Base-by-base conservation (phyloP, 2,888 invertebrate genomes). In the Schizotus pectinicornis region DNA sequence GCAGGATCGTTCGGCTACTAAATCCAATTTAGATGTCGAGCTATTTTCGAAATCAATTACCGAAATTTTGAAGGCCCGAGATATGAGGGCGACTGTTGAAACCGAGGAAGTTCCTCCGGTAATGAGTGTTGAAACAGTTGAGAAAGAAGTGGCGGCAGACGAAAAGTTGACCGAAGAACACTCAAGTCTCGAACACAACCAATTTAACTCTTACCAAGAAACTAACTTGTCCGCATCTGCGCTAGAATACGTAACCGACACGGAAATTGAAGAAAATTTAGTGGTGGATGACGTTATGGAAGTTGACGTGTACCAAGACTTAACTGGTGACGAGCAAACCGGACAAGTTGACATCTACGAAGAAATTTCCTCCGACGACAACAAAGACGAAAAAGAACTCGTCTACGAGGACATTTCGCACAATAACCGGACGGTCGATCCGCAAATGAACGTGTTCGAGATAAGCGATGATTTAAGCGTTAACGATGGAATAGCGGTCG, bases 361-460 rank as follows among this genome's bases (percentile, higher is more conserved):
- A 11, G 31, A 9, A 32, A 2, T 8, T 1, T 9, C n/a, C 1
- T 9, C 45, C 32, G 32, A 13, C 45, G 45, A 13, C 7, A 8
- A 30, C 13, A 49, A 57, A 49, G 39, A 59, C 32, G 53, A 59
- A 22, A 39, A 43, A 38, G 43, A 41, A 50, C n/a, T 11, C 3
- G 43, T 67, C 33, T 65, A 70, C 33, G 67, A 68, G 7, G 69
- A 46, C 32, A 11, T 37, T 14, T 48, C 48, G 11, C 33, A 31
- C 32, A 50, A 6, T 30, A 34, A 56, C 7, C 34, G 48, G 46
- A 9, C 48, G 11, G 37, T 51, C 3, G 59, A 67, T 56, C 61
- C 62, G 5, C 46, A 63, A 54, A 48, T 55, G 52, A 61, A 57
- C 38, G 46, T 56, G 3, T 59, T 58, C 54, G 64, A 66, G 49